These are phyloP conservation scores for Aphis gossypii DNA, from an alignment of 1,140 invertebrate species.

Conservation along the genomic window DNA sequence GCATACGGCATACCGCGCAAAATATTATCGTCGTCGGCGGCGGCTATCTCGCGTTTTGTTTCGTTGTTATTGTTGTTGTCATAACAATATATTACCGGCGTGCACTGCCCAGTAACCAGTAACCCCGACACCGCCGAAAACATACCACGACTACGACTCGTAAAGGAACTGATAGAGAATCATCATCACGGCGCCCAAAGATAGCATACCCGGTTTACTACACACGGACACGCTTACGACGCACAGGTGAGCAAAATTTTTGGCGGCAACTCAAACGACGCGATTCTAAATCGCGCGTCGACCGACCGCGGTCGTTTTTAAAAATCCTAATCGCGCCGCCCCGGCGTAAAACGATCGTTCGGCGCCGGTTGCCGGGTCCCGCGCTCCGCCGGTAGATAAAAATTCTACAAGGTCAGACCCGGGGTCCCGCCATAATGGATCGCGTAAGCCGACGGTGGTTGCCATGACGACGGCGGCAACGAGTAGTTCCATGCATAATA, in stretches of 20 bases:
- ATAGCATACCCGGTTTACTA: neutral
- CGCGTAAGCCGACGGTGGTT: conserved; percentile 42
- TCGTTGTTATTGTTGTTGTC: neutral
- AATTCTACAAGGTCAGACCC: conserved; percentile 50
- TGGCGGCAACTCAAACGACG: neutral
- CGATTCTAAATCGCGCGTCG: neutral
- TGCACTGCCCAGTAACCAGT: too few relatives aligned
- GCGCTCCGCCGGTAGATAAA: conserved; percentile 56
- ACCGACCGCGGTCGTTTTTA: neutral
- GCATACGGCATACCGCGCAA: neutral
- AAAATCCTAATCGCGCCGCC: neutral
- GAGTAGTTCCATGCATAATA: neutral
- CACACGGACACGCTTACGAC: neutral
- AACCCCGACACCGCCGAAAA: neutral
- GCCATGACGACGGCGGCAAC: neutral
- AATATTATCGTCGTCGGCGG: neutral
- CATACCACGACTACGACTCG: too few relatives aligned
- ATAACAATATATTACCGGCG: neutral
- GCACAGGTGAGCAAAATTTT: neutral
- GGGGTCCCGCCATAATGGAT: conserved; percentile 58
- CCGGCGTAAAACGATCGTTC: neutral
- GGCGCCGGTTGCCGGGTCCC: conserved; percentile 54
- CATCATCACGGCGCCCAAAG: neutral
- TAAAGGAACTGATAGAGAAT: neutral
- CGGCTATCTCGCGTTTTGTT: neutral